phyloP scores from a whole-genome alignment of 2,113 vertebrate genomes.

The Mugil cephalus region DNA sequence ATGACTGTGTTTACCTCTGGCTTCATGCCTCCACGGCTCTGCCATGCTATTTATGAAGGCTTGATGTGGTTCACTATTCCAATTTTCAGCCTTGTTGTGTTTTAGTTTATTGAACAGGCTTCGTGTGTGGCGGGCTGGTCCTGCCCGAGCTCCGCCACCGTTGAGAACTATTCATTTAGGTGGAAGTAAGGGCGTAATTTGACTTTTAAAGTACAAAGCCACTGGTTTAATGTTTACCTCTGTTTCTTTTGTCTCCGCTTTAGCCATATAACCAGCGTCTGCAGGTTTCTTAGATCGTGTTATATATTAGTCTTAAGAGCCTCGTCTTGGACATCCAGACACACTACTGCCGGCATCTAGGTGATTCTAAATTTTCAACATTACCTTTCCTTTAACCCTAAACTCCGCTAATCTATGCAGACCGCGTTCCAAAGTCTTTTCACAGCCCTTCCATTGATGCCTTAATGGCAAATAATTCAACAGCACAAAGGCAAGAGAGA shows the following conservation, averaged over 20 bases:
- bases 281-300: constrained; percentile 47
- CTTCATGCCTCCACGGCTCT: constrained; percentile 59
- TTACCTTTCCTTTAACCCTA: constrained; percentile 30
- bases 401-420: constrained; percentile 58
- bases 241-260: constrained; percentile 48
- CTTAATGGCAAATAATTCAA: constrained; percentile 81
- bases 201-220: constrained; percentile 67
- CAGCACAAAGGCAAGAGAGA: constrained; percentile 73
- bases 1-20: constrained; percentile 64
- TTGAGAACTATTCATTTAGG: constrained; percentile 71
- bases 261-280: constrained; percentile 73
- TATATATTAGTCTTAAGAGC: background rate
- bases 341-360: constrained; percentile 23
- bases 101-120: constrained; percentile 72
- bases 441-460: constrained; percentile 70
- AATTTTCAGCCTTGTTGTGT: constrained; percentile 76
- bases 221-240: constrained; percentile 63
- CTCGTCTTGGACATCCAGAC: constrained; percentile 3
- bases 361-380: constrained; percentile 35
- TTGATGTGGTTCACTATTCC: constrained; percentile 76
- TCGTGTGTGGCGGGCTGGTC: constrained; percentile 79
- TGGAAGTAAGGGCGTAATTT: constrained; percentile 76
- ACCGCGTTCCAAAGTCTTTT: constrained; percentile 61
- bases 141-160: constrained; percentile 61
- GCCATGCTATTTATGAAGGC: constrained; percentile 63